A percentile compares a stretch with the other conserved stretches of the same genome.
phyloP scores from a whole-genome alignment of 2,797 vertebrate species.

The Coregonus suidteri region DNA sequence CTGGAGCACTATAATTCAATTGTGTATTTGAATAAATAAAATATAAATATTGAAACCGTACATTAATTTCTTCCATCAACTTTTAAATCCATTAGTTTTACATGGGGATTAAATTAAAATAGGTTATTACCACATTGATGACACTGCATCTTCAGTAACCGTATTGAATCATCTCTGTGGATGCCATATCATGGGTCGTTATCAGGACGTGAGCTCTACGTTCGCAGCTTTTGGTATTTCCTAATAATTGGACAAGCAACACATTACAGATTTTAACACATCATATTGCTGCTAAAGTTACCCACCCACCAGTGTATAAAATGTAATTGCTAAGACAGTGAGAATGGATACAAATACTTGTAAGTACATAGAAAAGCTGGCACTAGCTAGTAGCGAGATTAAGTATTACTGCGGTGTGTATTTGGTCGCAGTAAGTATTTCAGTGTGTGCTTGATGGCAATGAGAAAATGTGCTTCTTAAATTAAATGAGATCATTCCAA shows the following conservation, averaged over 20 bases:
- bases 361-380: constrained; percentile 1
- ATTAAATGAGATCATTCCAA: not conserved
- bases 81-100: not conserved
- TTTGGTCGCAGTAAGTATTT: too few relatives aligned
- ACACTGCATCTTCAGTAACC: not conserved
- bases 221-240: not conserved
- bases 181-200: not conserved
- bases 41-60: not conserved
- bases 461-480: not conserved
- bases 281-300: not conserved
- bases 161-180: not conserved
- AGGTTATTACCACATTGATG: not conserved
- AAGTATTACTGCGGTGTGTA: not conserved
- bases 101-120: not conserved
- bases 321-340: not conserved
- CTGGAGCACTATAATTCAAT: not conserved
- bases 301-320: not conserved
- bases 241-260: not conserved
- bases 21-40: not conserved
- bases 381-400: not conserved
- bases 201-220: not conserved
- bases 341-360: not conserved
- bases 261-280: not conserved
- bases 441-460: not conserved
- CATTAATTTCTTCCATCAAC: not conserved